Conservation (phyloP, 2,888 invertebrate species). For the Germaria angustata region DNA sequence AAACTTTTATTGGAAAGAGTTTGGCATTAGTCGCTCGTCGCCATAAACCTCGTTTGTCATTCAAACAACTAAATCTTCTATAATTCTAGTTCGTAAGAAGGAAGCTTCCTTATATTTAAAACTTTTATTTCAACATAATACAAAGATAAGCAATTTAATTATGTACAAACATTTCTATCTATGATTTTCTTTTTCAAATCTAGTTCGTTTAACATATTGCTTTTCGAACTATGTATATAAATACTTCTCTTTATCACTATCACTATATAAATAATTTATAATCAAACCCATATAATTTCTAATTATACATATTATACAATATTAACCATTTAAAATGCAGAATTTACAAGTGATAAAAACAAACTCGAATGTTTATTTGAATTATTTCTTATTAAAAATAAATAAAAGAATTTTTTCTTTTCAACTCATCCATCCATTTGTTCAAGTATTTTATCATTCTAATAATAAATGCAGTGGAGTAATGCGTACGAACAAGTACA, state of each 20-base stretch:
- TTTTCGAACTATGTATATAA: no score
- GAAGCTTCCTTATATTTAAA: no score
- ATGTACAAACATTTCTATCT: neutral
- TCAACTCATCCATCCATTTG: neutral
- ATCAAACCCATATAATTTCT: neutral
- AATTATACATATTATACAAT: neutral
- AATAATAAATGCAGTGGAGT: neutral
- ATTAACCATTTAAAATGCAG: neutral
- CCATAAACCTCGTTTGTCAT: no score
- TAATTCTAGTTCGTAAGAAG: no score
- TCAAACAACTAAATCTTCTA: no score
- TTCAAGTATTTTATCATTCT: constrained; percentile 18
- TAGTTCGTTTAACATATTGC: no score
- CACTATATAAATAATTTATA: neutral
- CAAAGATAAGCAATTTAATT: neutral
- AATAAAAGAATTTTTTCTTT: constrained; percentile 21
- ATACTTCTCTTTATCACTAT: neutral
- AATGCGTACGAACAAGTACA: neutral
- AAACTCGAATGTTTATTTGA: constrained; percentile 41
- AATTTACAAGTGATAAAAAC: constrained; percentile 20
- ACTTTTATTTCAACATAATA: no score
- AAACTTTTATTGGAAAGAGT: no score
- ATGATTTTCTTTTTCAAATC: no score
- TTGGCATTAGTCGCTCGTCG: no score
- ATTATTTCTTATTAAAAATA: constrained; percentile 42